phyloP scores from a whole-genome alignment of 2,888 invertebrate species.

The Antitype chi region DNA sequence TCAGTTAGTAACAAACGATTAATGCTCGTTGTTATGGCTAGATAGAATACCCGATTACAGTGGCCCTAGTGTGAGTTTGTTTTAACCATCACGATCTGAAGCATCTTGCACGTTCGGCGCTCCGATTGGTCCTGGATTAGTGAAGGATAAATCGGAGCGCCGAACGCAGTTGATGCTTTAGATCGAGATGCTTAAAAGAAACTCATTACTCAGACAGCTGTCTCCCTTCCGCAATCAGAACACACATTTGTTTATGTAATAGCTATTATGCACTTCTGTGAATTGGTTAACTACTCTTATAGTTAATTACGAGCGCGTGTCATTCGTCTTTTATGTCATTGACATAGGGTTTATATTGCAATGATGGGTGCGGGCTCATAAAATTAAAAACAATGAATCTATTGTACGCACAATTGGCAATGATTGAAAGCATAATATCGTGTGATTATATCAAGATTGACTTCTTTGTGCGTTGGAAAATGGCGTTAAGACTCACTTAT shows the following conservation, averaged over 20 bases:
- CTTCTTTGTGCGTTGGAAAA: conserved; percentile 23
- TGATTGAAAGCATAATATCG: conserved; percentile 1
- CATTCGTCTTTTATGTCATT: background rate
- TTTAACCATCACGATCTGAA: no score
- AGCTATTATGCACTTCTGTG: conserved; percentile 9
- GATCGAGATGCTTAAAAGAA: no score
- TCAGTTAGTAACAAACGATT: conserved; percentile 5
- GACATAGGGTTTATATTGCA: background rate
- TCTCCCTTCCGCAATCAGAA: conserved; percentile 10
- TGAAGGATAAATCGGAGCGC: no score
- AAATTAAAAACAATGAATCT: conserved; percentile 3
- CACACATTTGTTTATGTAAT: conserved; percentile 11
- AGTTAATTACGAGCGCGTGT: background rate
- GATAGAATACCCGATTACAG: conserved; percentile 5
- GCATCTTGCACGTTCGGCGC: no score
- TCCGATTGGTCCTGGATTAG: no score
- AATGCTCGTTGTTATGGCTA: conserved; percentile 20
- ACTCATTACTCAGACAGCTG: background rate
- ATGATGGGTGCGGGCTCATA: background rate
- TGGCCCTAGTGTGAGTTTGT: no score
- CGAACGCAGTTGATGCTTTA: no score
- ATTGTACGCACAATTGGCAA: conserved; percentile 4
- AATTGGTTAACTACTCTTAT: conserved; percentile 8
- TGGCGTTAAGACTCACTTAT: conserved; percentile 1
- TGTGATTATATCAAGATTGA: conserved; percentile 13